Evolutionary conservation across 2,113 vertebrate genomes (phyloP).

Genomic region (Aleadryas rufinucha): DNA sequence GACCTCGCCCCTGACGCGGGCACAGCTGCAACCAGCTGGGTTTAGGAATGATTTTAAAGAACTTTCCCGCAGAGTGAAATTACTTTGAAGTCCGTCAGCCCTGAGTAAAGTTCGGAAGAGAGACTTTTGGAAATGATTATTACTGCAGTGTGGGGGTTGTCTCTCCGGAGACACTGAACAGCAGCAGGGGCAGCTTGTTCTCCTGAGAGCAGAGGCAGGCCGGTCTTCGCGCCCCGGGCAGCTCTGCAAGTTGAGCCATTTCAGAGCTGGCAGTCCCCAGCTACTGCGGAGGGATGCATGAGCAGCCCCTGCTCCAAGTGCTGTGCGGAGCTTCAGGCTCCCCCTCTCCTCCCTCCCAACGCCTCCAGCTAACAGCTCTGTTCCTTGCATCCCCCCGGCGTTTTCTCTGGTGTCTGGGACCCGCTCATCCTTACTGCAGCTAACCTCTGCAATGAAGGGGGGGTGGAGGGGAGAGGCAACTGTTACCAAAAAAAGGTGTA

Average conservation of each 20-base stretch:
- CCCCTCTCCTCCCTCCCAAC: not conserved
- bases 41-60: not conserved
- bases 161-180: no score
- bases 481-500: not conserved
- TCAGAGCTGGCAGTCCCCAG: not conserved
- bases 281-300: not conserved
- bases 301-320: not conserved
- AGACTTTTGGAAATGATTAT: no score
- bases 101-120: not conserved
- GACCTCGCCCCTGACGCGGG: rapidly evolving
- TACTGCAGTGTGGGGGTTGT: no score
- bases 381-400: rapidly evolving
- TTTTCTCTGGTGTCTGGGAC: not conserved
- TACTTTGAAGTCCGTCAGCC: not conserved
- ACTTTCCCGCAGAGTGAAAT: not conserved
- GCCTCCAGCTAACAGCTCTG: not conserved
- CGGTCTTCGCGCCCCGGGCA: not conserved
- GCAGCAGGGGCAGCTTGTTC: not conserved
- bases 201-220: not conserved
- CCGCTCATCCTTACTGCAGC: not conserved
- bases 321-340: not conserved
- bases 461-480: not conserved
- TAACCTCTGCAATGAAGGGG: not conserved
- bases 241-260: rapidly evolving
- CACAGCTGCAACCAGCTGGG: not conserved